Evolutionary conservation across 2,888 invertebrate species (phyloP), one percentile per base, ranked within the genome.

Genomic region (Pediacus dermestoides): DNA sequence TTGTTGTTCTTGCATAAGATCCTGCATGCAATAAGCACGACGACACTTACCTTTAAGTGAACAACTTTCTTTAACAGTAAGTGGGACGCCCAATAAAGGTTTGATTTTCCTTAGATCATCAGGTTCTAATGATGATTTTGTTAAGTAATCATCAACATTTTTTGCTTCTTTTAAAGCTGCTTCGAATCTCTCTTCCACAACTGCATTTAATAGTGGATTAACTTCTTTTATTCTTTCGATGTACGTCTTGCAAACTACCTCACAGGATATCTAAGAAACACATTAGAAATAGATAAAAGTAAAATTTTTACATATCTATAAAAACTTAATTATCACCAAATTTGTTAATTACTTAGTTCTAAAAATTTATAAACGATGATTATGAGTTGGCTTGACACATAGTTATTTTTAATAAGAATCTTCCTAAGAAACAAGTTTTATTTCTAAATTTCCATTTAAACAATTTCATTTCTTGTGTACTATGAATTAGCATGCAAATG

Each of bases 21-120:
- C n/a, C n/a, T n/a, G n/a, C n/a, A n/a, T n/a, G n/a, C n/a, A n/a
- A n/a, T n/a, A n/a, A n/a, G n/a, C n/a, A n/a, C n/a, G n/a, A n/a
- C n/a, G n/a, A 18, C 10, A 30, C 16, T 39, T 56, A 85, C 89
- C 88, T 70, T 76, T 76, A 1, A 89, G 70, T 1, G 76, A 76
- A 54, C 89, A 84, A 51, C 84, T 81, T 64, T 89, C 88, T 62
- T 91, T 91, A 1, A 86, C 80, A 2, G 88, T 87, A 27, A 88
- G 74, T 0, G 91, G 91, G 10, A 91, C 77, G 0, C 91, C 91
- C 1, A 90, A 70, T 34, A 91, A 68, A 0, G 90, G 90, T 46
- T 76, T 61, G 74, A 10, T 74, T 70, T 52, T 52, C 34, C 54
- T 42, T 18, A 58, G 30, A 39, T 62, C 59, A 27, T 52, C 42